phyloP scores from a whole-genome alignment of 2,888 invertebrate genomes.

The Lamproptera curius region DNA sequence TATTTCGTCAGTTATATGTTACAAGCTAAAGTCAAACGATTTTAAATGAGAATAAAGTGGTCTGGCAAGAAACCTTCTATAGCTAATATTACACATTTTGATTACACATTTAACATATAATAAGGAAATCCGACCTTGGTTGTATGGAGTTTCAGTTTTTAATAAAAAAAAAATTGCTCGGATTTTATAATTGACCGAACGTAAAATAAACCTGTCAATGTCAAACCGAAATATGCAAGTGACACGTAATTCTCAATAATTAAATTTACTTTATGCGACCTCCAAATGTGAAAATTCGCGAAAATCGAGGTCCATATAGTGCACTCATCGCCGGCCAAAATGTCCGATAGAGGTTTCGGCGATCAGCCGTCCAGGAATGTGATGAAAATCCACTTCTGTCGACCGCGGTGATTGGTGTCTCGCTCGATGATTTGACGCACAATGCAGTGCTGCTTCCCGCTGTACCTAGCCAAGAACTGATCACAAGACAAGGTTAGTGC shows the following conservation, averaged over 20 bases:
- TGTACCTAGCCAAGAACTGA: slow-evolving; percentile 55
- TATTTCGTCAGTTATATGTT: no score
- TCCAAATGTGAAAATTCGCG: slow-evolving; percentile 71
- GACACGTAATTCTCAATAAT: slow-evolving; percentile 74
- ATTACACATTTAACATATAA: no score
- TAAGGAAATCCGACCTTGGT: no score
- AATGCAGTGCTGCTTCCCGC: slow-evolving; percentile 85
- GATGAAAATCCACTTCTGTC: slow-evolving; percentile 84
- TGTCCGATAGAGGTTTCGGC: slow-evolving; percentile 73
- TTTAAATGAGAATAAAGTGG: no score
- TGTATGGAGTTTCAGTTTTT: no score
- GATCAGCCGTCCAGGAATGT: slow-evolving; percentile 60
- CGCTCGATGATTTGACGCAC: slow-evolving; percentile 85
- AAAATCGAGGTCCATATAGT: slow-evolving; percentile 54
- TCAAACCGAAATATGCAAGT: slow-evolving; percentile 67
- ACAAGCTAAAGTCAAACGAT: no score
- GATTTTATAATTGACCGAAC: no score
- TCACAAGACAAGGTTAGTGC: slow-evolving; percentile 64
- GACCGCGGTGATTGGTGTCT: slow-evolving; percentile 84
- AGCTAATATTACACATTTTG: no score
- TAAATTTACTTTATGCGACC: slow-evolving; percentile 71
- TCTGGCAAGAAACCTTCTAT: no score
- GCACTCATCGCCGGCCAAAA: slow-evolving; percentile 42
- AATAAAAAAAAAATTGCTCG: no score
- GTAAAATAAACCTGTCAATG: slow-evolving; percentile 32